phyloP scores from a whole-genome alignment of 2,797 vertebrate species.

The Macrochelys suwanniensis region DNA sequence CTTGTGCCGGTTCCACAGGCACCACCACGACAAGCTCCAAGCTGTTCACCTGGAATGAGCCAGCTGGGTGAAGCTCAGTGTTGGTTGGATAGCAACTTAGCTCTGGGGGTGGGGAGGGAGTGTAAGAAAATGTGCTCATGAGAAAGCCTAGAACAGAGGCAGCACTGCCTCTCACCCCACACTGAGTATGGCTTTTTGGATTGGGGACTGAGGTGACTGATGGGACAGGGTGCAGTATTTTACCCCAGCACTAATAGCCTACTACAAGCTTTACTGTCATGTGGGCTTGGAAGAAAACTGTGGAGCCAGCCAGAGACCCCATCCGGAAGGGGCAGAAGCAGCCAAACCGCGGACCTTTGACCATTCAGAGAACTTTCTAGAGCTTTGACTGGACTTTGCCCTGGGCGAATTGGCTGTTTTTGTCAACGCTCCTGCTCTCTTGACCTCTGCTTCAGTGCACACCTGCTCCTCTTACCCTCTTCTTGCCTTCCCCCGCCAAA shows the following conservation, averaged over 20 bases:
- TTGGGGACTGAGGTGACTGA: neutral
- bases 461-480: neutral
- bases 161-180: neutral
- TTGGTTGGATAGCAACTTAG: neutral
- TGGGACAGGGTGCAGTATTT: neutral
- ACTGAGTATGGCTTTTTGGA: neutral
- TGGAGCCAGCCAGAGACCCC: neutral
- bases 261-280: neutral
- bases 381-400: neutral
- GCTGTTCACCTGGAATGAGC: neutral
- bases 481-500: neutral
- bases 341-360: neutral
- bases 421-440: neutral
- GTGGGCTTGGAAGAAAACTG: neutral
- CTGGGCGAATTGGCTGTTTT: neutral
- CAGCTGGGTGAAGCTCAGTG: too few relatives aligned
- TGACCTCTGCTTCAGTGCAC: neutral
- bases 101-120: neutral
- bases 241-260: neutral
- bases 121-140: neutral
- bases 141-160: neutral
- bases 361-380: neutral
- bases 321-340: neutral
- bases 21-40: neutral
- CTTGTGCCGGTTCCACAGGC: neutral